A percentile compares a stretch with the other conserved stretches of the same genome.
Conservation (phyloP, 1,140 invertebrate genomes). For the Eupristina koningsbergeri region DNA sequence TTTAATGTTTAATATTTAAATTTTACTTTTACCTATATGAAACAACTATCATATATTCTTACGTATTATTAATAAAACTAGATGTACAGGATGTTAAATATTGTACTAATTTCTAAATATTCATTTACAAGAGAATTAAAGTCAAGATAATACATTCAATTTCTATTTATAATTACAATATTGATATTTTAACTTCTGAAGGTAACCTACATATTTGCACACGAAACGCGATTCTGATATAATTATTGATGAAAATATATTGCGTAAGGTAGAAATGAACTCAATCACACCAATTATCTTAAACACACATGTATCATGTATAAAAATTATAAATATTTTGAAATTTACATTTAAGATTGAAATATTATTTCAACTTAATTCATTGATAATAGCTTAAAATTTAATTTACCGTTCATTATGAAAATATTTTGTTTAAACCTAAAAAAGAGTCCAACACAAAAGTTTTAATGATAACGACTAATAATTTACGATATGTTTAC, state of each 20-base stretch:
- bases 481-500: background rate
- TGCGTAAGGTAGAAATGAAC: background rate
- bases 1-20: too few relatives aligned
- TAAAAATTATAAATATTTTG: background rate
- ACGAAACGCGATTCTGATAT: background rate
- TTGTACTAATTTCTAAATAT: background rate
- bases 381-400: background rate
- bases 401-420: background rate
- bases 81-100: too few relatives aligned
- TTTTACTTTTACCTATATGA: too few relatives aligned
- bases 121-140: background rate
- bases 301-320: background rate
- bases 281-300: background rate
- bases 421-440: background rate
- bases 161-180: background rate
- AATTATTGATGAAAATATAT: background rate
- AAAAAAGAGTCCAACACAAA: background rate
- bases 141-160: background rate
- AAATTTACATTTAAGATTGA: background rate
- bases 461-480: background rate
- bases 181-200: background rate
- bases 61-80: too few relatives aligned
- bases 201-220: conserved; percentile 10
- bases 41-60: too few relatives aligned
- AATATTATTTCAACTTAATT: too few relatives aligned